phyloP scores from a whole-genome alignment of 2,888 invertebrate genomes.

The Ceramica pisi region DNA sequence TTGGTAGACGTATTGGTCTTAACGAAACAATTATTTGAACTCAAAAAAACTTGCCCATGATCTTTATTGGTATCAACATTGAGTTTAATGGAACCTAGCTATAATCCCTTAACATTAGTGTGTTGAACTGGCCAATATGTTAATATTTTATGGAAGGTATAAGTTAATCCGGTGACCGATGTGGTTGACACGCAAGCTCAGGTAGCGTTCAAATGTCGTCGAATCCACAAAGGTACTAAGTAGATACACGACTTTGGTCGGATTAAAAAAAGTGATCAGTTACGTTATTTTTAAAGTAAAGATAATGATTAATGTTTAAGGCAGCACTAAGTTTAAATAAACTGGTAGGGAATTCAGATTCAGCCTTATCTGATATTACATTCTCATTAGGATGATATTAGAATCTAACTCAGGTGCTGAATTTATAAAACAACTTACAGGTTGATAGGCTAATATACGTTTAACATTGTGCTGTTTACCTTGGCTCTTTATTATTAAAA shows the following conservation, averaged over 20 bases:
- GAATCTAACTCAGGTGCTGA: slow-evolving; percentile 23
- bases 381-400: too few species aligned
- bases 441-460: background rate
- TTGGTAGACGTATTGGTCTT: slow-evolving; percentile 58
- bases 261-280: slow-evolving; percentile 41
- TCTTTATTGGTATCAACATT: slow-evolving; percentile 82
- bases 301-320: slow-evolving; percentile 37
- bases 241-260: slow-evolving; percentile 48
- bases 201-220: slow-evolving; percentile 72
- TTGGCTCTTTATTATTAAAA: background rate
- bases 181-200: slow-evolving; percentile 81
- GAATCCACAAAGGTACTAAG: slow-evolving; percentile 55
- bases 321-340: slow-evolving; percentile 15
- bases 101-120: slow-evolving; percentile 83
- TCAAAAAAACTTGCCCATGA: slow-evolving; percentile 73
- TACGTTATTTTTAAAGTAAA: slow-evolving; percentile 44
- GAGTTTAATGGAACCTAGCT: slow-evolving; percentile 80
- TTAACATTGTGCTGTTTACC: background rate
- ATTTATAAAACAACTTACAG: slow-evolving; percentile 1
- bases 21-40: slow-evolving; percentile 60
- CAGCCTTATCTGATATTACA: background rate
- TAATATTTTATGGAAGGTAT: slow-evolving; percentile 82
- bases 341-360: slow-evolving; percentile 18
- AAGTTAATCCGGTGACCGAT: slow-evolving; percentile 83
- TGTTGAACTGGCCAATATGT: slow-evolving; percentile 74